These are phyloP conservation scores for Hydra vulgaris DNA, from an alignment of 30 jellyfish, hydroid and myxozoan genomes.

Conservation along the genomic window DNA sequence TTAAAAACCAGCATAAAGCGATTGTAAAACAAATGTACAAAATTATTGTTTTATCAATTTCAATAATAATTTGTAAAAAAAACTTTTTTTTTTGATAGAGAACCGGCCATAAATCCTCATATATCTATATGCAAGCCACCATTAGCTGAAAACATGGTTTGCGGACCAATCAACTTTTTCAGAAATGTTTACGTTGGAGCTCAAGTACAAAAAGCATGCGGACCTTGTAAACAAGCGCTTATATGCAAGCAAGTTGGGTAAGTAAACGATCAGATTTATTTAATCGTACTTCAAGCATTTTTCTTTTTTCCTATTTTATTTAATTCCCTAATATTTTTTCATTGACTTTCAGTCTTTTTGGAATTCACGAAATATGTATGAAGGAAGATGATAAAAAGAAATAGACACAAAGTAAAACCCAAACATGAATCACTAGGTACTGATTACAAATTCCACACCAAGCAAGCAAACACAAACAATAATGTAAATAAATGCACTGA, in stretches of 20 bases:
- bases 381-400: slow-evolving; percentile 68
- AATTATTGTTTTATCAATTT: too few species aligned
- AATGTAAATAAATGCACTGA: background rate
- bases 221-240: slow-evolving; percentile 84
- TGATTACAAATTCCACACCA: slow-evolving; percentile 19
- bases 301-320: background rate
- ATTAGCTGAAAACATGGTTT: slow-evolving; percentile 69
- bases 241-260: slow-evolving; percentile 97
- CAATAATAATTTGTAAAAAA: too few species aligned
- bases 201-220: slow-evolving; percentile 87
- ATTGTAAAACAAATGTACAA: too few species aligned
- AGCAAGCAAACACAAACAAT: background rate
- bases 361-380: slow-evolving; percentile 90
- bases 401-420: background rate
- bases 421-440: slow-evolving; percentile 8
- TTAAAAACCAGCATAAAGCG: too few species aligned
- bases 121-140: slow-evolving; percentile 92
- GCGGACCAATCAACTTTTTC: slow-evolving; percentile 92
- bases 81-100: slow-evolving; percentile 31
- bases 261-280: slow-evolving; percentile 16
- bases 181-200: slow-evolving; percentile 93
- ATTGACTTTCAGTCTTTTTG: slow-evolving; percentile 45
- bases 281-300: too few species aligned
- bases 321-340: background rate
- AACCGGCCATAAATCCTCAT: slow-evolving; percentile 95